These are phyloP conservation scores for Aptenodytes forsteri DNA, from an alignment of 2,113 vertebrate species.

Conservation along the genomic window DNA sequence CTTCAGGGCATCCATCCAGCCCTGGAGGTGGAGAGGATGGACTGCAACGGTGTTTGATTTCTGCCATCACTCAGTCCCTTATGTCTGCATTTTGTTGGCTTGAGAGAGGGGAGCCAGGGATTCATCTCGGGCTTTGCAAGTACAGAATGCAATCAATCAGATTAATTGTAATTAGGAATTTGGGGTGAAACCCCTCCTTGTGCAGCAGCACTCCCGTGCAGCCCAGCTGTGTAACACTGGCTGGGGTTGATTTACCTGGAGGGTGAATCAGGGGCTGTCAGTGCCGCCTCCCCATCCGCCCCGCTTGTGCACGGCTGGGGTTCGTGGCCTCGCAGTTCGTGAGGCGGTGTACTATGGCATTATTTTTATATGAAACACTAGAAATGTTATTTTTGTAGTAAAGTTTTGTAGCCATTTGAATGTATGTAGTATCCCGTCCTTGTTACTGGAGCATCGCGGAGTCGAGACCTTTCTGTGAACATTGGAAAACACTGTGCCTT, in stretches of 20 bases:
- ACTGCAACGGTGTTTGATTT: not conserved
- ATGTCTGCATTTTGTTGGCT: not conserved
- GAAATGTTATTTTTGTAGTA: constrained; percentile 9
- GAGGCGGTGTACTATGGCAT: rapidly evolving
- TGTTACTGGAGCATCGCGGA: not conserved
- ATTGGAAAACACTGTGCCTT: not conserved
- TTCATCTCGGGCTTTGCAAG: not conserved
- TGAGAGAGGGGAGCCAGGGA: not conserved
- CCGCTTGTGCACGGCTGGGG: rapidly evolving
- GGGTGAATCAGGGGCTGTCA: not conserved
- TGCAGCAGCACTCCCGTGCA: not conserved
- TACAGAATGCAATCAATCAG: not conserved
- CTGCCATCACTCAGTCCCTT: not conserved
- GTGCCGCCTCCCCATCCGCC: not conserved
- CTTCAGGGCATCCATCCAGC: not conserved
- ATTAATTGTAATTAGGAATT: not conserved
- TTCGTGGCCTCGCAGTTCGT: rapidly evolving
- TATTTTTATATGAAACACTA: not conserved
- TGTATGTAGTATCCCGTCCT: not conserved
- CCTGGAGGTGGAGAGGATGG: not conserved
- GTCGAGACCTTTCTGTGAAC: not conserved
- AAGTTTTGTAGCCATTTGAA: not conserved
- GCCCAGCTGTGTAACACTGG: not conserved
- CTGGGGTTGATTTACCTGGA: not conserved
- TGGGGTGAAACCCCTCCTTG: not conserved